Percentiles rank a stretch among this genome's conserved stretches.
phyloP scores from a whole-genome alignment of 2,888 invertebrate species.

The Torymus auratus region DNA sequence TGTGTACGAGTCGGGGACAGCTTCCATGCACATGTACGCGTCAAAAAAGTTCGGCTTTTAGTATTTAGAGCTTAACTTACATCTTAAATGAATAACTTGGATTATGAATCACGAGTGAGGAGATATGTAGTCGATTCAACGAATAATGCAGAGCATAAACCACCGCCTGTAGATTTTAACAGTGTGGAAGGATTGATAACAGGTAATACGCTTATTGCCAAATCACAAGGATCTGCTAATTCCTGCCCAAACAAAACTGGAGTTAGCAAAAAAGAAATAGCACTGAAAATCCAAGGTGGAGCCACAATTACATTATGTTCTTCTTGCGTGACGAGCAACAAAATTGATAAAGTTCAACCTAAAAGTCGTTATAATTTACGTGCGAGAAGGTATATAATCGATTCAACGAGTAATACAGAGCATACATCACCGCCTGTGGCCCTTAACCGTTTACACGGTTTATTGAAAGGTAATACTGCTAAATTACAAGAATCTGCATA shows the following conservation, averaged over 20 bases:
- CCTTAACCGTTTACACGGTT: too few species aligned
- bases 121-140: background rate
- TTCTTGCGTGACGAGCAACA: background rate
- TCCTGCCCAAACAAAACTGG: background rate
- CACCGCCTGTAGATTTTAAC: background rate
- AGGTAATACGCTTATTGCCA: background rate
- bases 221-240: background rate
- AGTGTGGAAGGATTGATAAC: constrained; percentile 12
- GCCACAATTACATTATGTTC: constrained; percentile 20
- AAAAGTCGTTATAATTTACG: too few species aligned
- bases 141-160: constrained; percentile 8
- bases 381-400: too few species aligned
- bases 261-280: background rate
- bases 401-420: too few species aligned
- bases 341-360: too few species aligned
- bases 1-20: too few species aligned
- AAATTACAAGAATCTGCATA: background rate
- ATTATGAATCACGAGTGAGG: background rate
- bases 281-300: constrained; percentile 8
- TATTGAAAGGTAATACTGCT: too few species aligned
- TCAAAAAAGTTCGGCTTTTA: too few species aligned
- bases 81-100: background rate
- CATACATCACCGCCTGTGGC: too few species aligned
- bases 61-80: too few species aligned
- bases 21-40: too few species aligned